These are phyloP conservation scores for Oreohelix idahoensis DNA, from an alignment of 1,140 invertebrate species.

Conservation along the genomic window DNA sequence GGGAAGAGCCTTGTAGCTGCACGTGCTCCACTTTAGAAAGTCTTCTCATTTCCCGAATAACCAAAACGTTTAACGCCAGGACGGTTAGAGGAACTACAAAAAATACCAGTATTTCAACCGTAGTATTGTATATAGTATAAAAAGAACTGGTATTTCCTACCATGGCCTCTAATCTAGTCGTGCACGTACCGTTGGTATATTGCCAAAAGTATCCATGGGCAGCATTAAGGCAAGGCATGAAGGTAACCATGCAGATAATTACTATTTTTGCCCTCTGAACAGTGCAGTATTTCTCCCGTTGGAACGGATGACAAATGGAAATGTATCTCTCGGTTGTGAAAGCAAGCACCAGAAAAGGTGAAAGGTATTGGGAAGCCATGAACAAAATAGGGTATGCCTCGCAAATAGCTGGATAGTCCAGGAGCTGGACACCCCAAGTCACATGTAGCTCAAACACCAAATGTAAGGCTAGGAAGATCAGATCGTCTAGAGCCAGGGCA, in stretches of 20 bases:
- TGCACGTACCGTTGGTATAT: conserved; percentile 25
- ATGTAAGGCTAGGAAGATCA: conserved; percentile 65
- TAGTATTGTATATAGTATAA: conserved; percentile 63
- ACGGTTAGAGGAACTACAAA: conserved; percentile 64
- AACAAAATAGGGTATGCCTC: conserved; percentile 64
- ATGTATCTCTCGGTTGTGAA: conserved; percentile 96
- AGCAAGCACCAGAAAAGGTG: conserved; percentile 75
- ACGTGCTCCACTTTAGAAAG: conserved; percentile 61
- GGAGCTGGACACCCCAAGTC: conserved; percentile 56
- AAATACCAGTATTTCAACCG: conserved; percentile 65
- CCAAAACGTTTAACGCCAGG: conserved; percentile 67
- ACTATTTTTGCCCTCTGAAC: conserved; percentile 82
- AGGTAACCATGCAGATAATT: conserved; percentile 50
- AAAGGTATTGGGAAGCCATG: conserved; percentile 67
- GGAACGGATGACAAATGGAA: conserved; percentile 94
- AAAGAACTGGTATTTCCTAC: conserved; percentile 48
- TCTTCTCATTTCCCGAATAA: conserved; percentile 65
- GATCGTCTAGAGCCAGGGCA: conserved; percentile 67
- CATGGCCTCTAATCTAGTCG: conserved; percentile 45
- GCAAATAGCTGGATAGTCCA: conserved; percentile 61
- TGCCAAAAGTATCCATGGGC: conserved; percentile 69
- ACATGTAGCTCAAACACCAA: conserved; percentile 65
- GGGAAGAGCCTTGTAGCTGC: conserved; percentile 49
- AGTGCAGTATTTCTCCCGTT: conserved; percentile 76
- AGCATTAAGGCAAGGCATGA: conserved; percentile 50